Evolutionary conservation across 2,797 vertebrate species (phyloP).

Genomic region (Gymnoscopelus microlampas): DNA sequence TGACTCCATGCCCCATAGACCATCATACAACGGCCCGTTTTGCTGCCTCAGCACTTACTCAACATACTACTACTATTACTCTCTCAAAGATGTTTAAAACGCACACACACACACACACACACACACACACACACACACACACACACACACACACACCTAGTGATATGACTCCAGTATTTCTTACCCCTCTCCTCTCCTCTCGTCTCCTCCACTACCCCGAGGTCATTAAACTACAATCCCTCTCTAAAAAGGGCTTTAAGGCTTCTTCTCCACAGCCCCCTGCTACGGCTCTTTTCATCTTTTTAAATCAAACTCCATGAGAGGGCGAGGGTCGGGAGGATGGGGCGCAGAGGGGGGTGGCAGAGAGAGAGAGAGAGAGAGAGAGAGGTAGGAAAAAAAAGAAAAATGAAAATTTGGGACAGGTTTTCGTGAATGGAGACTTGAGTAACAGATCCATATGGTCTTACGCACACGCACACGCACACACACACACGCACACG

Average conservation of each 20-base stretch:
- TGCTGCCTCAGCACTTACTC: constrained; percentile 64
- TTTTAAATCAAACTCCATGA: constrained; percentile 73
- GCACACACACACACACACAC: constrained; percentile 23
- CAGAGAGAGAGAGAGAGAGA: not conserved
- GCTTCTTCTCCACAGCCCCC: constrained; percentile 63
- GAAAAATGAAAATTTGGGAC: constrained; percentile 50
- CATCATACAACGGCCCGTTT: constrained; percentile 47
- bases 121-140: not conserved
- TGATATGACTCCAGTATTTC: constrained; percentile 70
- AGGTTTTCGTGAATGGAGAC: constrained; percentile 61
- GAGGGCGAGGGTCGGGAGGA: constrained; percentile 41
- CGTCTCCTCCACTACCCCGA: constrained; percentile 63
- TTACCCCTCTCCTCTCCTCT: constrained; percentile 48
- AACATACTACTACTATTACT: too few relatives aligned
- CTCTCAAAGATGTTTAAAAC: constrained; percentile 56
- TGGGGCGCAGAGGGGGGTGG: not conserved
- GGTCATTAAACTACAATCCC: constrained; percentile 75
- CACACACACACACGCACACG: constrained; percentile 13
- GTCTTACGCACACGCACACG: constrained; percentile 22
- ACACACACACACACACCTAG: constrained; percentile 21
- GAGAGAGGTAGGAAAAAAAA: not conserved
- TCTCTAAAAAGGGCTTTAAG: constrained; percentile 69
- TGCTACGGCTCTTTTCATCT: constrained; percentile 67
- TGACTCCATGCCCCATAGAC: constrained; percentile 60
- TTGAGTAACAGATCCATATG: constrained; percentile 60